phyloP scores from a whole-genome alignment of 1,140 invertebrate genomes.

The Drosophila tsacasi region DNA sequence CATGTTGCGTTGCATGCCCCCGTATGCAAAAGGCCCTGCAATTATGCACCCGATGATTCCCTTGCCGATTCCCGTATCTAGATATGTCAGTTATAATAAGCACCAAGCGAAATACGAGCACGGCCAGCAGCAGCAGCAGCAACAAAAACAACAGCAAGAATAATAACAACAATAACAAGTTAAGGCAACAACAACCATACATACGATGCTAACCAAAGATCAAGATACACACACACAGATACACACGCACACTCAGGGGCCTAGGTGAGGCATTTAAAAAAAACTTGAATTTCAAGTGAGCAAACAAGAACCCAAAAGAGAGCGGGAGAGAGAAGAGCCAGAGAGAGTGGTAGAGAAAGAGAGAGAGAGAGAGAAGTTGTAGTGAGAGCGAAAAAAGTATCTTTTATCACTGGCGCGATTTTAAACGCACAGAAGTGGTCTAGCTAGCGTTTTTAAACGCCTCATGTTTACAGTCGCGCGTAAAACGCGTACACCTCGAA shows the following conservation, averaged over 20 bases:
- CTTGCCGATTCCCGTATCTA: constrained; percentile 53
- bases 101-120: constrained; percentile 71
- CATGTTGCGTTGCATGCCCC: constrained; percentile 22
- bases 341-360: background rate
- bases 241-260: constrained; percentile 13
- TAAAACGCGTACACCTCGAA: background rate
- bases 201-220: constrained; percentile 66
- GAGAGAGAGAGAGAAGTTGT: background rate
- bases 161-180: constrained; percentile 16
- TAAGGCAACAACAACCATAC: constrained; percentile 11
- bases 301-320: constrained; percentile 51
- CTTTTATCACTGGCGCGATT: constrained; percentile 35
- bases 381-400: constrained; percentile 15
- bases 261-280: constrained; percentile 41
- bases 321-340: constrained; percentile 4
- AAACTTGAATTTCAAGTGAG: constrained; percentile 77
- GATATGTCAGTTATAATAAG: constrained; percentile 80
- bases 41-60: constrained; percentile 53
- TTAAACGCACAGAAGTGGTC: constrained; percentile 23
- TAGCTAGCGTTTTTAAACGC: constrained; percentile 40
- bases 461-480: background rate
- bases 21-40: constrained; percentile 65
- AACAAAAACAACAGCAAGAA: constrained; percentile 8
- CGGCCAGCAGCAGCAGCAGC: constrained; percentile 37
- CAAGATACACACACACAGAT: constrained; percentile 59